phyloP scores from a whole-genome alignment of 2,113 vertebrate genomes.

The Mesoclemmys tuberculata region DNA sequence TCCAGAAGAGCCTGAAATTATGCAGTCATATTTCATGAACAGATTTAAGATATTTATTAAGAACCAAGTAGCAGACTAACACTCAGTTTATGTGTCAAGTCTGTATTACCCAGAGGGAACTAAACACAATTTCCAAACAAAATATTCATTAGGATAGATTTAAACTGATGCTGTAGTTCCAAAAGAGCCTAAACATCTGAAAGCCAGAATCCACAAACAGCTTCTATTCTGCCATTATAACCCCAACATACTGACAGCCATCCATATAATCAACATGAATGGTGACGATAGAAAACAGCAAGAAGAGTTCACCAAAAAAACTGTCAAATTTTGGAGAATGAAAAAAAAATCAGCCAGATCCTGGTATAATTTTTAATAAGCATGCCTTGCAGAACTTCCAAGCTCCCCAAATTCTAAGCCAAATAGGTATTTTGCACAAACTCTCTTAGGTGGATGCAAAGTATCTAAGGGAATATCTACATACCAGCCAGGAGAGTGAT shows the following conservation, averaged over 20 bases:
- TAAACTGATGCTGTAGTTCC: neutral
- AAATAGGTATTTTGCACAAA: too few species aligned
- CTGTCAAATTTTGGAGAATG: neutral
- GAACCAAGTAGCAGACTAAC: neutral
- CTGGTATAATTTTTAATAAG: neutral
- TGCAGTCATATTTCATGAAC: neutral
- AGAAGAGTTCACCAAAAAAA: neutral
- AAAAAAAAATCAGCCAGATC: neutral
- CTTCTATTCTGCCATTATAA: neutral
- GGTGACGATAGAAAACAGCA: neutral
- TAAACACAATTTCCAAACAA: neutral
- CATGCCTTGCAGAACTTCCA: neutral
- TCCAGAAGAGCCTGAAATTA: neutral
- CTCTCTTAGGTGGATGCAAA: fast-evolving
- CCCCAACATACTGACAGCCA: neutral
- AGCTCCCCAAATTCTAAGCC: neutral
- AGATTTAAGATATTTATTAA: neutral
- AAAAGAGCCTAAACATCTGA: neutral
- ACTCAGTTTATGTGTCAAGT: neutral
- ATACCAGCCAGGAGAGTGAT: too few species aligned
- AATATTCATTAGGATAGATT: neutral
- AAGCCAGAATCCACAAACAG: neutral
- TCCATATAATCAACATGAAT: neutral
- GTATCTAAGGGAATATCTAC: too few species aligned
- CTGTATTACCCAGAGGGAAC: neutral